Evolutionary conservation across 2,113 vertebrate species (phyloP), one percentile per base, ranked within the genome.

Genomic region (Passer domesticus): DNA sequence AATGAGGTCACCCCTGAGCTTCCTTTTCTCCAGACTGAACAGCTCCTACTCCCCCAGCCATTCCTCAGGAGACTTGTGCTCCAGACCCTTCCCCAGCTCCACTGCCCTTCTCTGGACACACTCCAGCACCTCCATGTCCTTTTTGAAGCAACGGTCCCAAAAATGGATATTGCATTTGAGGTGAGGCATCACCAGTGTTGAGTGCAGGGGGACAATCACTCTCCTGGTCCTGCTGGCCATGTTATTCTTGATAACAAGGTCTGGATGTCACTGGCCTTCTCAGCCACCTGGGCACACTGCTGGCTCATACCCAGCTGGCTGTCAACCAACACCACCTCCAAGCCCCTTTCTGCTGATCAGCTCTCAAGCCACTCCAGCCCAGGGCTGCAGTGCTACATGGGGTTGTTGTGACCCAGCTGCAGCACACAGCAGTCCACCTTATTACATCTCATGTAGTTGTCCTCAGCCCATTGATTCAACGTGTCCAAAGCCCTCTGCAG

Each of bases 141-240:
- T 68, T 68, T 0, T n/a, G 39, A 60, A 60, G 15, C 16, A 23
- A 59, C 0, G 0, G 37, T 31, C 28, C 23, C 1, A 1, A 30
- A 52, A 52, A 15, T 14, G 28, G 39, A 52, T 41, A 52, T 2
- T 52, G 23, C 24, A 67, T 22, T 59, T 0, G 3, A 68, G 11
- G 21, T 53, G 46, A 16, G 19, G 39, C n/a, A 11, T 41, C 47
- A 46, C 20, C 11, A 47, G 46, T 25, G 17, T 41, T 0, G 0
- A 68, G 7, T 67, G 46, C 62, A 82, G 46, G 13, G 22, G 7
- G 10, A 53, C 44, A 67, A 39, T 44, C 50, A 37, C 27, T 44
- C 28, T 4, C 59, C 52, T 75, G 30, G 16, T 67, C 53, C 46
- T 75, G 28, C 53, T 46, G 39, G 39, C 28, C 19, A 37, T 3